Evolutionary conservation across 1,140 invertebrate genomes (phyloP).

Genomic region (Myzus persicae): DNA sequence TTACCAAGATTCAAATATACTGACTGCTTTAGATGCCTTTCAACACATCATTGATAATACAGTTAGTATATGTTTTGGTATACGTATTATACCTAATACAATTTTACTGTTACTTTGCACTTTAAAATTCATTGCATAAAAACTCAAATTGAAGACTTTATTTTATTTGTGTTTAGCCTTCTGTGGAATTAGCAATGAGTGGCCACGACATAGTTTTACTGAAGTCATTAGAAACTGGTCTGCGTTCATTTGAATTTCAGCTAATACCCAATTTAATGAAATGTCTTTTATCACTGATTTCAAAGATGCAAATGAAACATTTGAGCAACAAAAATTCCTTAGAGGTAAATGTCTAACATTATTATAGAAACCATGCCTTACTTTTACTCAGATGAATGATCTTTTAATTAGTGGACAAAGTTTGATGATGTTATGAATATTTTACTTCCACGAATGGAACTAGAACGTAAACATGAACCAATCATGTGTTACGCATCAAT

Average conservation of each 20-base stretch:
- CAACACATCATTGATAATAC: slow-evolving; percentile 50
- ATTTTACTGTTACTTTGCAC: background rate
- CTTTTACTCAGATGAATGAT: background rate
- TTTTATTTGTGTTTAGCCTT: slow-evolving; percentile 29
- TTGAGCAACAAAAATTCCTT: slow-evolving; percentile 34
- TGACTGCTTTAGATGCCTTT: slow-evolving; percentile 34
- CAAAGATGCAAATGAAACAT: slow-evolving; percentile 54
- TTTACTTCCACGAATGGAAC: slow-evolving; percentile 47
- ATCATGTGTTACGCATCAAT: slow-evolving; percentile 12
- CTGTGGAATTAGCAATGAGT: slow-evolving; percentile 45
- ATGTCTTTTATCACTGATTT: slow-evolving; percentile 30
- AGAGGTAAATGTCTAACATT: slow-evolving; percentile 8
- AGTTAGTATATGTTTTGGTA: slow-evolving; percentile 35
- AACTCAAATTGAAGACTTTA: background rate
- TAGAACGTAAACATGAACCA: slow-evolving; percentile 38
- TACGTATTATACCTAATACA: background rate
- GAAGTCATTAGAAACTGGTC: slow-evolving; percentile 13
- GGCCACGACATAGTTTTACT: slow-evolving; percentile 31
- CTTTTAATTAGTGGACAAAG: slow-evolving; percentile 48
- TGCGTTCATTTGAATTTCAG: slow-evolving; percentile 24
- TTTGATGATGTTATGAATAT: slow-evolving; percentile 55
- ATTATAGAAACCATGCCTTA: background rate
- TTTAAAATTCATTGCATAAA: background rate
- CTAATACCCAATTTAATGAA: slow-evolving; percentile 26
- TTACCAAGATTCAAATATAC: slow-evolving; percentile 35